These are phyloP conservation scores for Nebria brevicollis DNA, from an alignment of 2,888 invertebrate species.

Conservation along the genomic window DNA sequence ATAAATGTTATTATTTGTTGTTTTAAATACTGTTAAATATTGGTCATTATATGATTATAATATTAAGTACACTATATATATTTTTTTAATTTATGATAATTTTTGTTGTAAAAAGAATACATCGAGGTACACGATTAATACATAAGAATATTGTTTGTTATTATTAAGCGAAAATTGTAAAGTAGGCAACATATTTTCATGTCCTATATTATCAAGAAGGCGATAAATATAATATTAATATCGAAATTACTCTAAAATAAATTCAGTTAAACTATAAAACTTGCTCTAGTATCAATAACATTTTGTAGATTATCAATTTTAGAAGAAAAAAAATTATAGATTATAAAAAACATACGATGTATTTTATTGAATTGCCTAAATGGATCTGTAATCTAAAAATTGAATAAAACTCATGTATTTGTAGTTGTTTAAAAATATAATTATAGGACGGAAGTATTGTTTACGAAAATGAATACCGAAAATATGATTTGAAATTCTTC, in stretches of 20 bases:
- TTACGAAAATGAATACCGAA: neutral
- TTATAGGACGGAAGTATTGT: slow-evolving; percentile 34
- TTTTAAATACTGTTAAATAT: slow-evolving; percentile 45
- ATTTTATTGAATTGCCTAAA: too few species aligned
- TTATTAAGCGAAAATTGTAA: neutral
- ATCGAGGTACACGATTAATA: slow-evolving; percentile 5
- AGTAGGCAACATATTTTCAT: slow-evolving; percentile 38
- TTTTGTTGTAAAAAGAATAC: slow-evolving; percentile 29
- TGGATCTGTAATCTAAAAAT: neutral
- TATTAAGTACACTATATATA: slow-evolving; percentile 42
- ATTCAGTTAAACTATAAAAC: neutral
- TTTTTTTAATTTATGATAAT: slow-evolving; percentile 5
- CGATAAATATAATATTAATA: neutral
- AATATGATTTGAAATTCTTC: neutral
- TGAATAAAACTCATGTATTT: neutral
- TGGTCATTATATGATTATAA: slow-evolving; percentile 42
- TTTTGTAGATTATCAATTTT: too few species aligned
- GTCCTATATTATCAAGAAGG: neutral
- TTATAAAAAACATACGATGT: too few species aligned
- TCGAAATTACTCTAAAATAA: neutral
- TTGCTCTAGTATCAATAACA: neutral
- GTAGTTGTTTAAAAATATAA: neutral
- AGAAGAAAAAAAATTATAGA: too few species aligned
- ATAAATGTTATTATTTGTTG: slow-evolving; percentile 27
- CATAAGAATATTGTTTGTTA: slow-evolving; percentile 8